Evolutionary conservation across 2,113 vertebrate genomes (phyloP).

Genomic region (Phylloscopus trochilus): DNA sequence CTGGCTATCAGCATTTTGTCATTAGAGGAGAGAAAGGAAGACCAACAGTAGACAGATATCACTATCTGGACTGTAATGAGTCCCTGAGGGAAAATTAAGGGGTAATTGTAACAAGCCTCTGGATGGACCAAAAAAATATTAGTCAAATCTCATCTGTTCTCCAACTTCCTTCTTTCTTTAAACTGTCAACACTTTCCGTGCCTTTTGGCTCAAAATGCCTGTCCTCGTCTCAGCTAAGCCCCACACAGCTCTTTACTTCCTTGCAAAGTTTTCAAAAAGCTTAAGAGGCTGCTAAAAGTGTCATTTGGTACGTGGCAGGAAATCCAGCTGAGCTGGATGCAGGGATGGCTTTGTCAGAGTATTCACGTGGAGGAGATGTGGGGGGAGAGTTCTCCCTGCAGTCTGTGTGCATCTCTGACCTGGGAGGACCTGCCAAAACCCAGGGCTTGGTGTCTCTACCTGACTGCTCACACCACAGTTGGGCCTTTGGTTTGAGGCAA

Average conservation of each 20-base stretch:
- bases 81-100: conserved; percentile 18
- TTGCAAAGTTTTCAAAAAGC: conserved; percentile 28
- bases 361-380: neutral
- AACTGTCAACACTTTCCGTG: conserved; percentile 40
- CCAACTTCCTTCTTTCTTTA: conserved; percentile 34
- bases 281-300: conserved; percentile 23
- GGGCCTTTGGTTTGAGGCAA: neutral
- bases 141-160: conserved; percentile 7
- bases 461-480: neutral
- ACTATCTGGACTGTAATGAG: conserved; percentile 20
- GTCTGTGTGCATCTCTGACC: neutral
- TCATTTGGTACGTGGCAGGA: neutral
- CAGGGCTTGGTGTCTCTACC: neutral
- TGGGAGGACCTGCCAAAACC: neutral
- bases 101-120: conserved; percentile 30
- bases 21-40: conserved; percentile 23
- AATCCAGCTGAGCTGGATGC: neutral
- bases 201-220: conserved; percentile 19
- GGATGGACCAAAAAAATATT: conserved; percentile 17
- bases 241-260: conserved; percentile 4
- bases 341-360: neutral
- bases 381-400: neutral
- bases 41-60: conserved; percentile 14
- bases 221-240: conserved; percentile 39
- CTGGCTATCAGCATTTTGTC: conserved; percentile 40